Conservation (phyloP, 2,797 vertebrate genomes). For the Ara ararauna region DNA sequence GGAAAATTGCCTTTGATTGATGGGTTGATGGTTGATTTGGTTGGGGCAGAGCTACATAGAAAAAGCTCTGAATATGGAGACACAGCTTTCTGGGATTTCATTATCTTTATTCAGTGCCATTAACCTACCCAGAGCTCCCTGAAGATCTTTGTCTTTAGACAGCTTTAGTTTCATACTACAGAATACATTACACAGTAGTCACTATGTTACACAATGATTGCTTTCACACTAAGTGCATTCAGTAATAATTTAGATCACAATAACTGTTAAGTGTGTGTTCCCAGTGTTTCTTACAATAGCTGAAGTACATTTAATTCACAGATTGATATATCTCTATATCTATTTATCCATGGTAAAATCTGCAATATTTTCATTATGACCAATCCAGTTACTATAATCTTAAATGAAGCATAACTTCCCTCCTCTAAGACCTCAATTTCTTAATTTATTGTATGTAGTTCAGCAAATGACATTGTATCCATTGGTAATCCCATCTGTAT, state of each 20-base stretch:
- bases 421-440: neutral
- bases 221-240: neutral
- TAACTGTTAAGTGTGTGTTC: neutral
- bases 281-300: neutral
- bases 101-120: neutral
- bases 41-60: neutral
- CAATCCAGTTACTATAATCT: neutral
- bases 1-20: neutral
- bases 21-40: neutral
- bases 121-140: neutral
- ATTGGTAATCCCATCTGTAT: neutral
- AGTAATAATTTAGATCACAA: neutral
- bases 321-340: neutral
- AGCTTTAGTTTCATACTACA: neutral
- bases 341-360: neutral
- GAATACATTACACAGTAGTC: neutral
- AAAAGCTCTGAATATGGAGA: neutral
- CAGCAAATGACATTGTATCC: neutral
- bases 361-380: neutral
- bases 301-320: neutral
- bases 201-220: neutral
- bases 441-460: neutral
- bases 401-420: neutral
- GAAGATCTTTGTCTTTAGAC: neutral
- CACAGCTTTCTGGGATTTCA: neutral